A percentile compares a stretch with the other conserved stretches of the same genome.
These are phyloP conservation scores for Ceratotherium simum DNA, from an alignment of 2,113 vertebrate genomes.

Conservation along the genomic window DNA sequence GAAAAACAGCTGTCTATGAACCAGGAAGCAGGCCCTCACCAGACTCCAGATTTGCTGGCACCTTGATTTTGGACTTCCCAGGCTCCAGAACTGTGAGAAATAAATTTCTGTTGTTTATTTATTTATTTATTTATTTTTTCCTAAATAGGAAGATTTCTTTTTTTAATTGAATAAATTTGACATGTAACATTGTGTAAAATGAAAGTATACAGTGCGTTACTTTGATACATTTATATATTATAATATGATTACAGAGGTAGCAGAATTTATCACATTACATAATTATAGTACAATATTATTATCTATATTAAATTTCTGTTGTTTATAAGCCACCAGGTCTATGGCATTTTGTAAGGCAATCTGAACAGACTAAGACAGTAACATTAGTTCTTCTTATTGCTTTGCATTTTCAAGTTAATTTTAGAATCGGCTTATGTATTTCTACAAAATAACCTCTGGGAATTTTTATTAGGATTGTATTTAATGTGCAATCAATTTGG, in stretches of 20 bases:
- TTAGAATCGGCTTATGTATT: constrained; percentile 34
- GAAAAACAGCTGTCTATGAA: background rate
- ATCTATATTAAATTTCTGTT: background rate
- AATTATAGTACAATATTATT: too few species aligned
- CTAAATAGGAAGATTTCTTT: too few species aligned
- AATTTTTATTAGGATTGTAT: background rate
- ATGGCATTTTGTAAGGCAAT: background rate
- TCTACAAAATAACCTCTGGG: background rate
- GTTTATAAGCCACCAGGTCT: background rate
- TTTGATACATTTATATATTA: too few species aligned
- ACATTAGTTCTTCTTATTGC: background rate
- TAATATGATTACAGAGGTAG: too few species aligned
- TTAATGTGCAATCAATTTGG: constrained; percentile 32
- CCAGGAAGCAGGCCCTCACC: background rate
- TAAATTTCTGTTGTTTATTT: too few species aligned
- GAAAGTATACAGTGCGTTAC: too few species aligned
- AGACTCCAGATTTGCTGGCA: background rate
- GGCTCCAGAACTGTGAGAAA: background rate
- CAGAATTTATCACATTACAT: too few species aligned
- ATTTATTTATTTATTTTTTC: too few species aligned
- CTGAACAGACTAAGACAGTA: background rate
- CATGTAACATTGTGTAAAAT: too few species aligned
- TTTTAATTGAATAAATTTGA: too few species aligned
- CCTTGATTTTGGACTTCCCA: background rate
- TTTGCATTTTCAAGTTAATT: constrained; percentile 62